phyloP scores from a whole-genome alignment of 2,797 vertebrate species.

The Cuniculus paca region DNA sequence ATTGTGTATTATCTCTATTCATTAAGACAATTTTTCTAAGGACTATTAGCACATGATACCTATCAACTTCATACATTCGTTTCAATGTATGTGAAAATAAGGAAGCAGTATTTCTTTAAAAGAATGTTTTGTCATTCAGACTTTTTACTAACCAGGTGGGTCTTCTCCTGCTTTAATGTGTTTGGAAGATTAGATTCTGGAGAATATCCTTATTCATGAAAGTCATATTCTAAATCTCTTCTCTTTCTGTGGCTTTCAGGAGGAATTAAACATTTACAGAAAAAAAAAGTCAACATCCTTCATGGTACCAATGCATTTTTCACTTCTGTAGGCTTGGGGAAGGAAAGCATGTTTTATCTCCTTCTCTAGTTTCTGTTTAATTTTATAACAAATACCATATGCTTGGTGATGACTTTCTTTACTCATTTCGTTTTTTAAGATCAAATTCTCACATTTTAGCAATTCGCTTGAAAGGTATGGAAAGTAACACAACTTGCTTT shows the following conservation, averaged over 20 bases:
- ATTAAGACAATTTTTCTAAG: conserved; percentile 46
- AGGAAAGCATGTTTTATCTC: not conserved
- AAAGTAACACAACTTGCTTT: not conserved
- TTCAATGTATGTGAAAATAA: not conserved
- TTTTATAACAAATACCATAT: not conserved
- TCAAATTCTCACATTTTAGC: not conserved
- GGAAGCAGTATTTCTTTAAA: not conserved
- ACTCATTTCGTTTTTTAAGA: not conserved
- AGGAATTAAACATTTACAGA: conserved; percentile 44
- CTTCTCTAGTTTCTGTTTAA: conserved; percentile 1
- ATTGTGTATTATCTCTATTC: not conserved
- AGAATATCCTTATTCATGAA: not conserved
- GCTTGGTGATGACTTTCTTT: not conserved
- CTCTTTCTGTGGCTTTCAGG: conserved; percentile 24
- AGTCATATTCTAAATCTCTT: not conserved
- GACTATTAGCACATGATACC: not conserved
- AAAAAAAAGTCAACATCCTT: not conserved
- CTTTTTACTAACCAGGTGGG: not conserved
- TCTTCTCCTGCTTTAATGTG: not conserved
- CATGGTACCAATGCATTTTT: not conserved
- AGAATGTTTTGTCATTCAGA: not conserved
- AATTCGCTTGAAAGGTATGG: not conserved
- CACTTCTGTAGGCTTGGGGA: not conserved
- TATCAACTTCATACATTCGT: not conserved
- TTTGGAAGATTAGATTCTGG: conserved; percentile 22